Base-by-base conservation (phyloP, 2,113 vertebrate species). In the Scortum barcoo region DNA sequence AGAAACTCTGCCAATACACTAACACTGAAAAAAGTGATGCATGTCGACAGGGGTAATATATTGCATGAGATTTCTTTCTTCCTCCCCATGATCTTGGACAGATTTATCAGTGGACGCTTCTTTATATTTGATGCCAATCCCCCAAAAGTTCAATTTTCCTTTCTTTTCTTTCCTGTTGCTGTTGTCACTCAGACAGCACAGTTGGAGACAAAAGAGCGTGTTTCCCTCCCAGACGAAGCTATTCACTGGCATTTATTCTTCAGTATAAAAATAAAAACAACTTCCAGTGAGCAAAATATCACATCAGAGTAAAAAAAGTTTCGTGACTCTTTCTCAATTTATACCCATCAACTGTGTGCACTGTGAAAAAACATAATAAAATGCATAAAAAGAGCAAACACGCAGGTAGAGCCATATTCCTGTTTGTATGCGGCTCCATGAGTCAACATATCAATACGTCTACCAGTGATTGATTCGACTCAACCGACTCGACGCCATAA, bases 391-490 rank as follows among this genome's bases (percentile, higher is more conserved):
- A 19, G 30, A 30, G 36, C 14, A 20, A 54, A 19, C 17, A 4
- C 10, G 2, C 36, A n/a, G 28, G 42, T 56, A 24, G 19, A 38
- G 24, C 5, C 10, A 58, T 12, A 13, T 38, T 10, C 30, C 1
- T 22, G 50, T 61, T 13, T 57, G 51, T 57, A 19, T 72, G 60
- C 9, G 36, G 36, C 38, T 46, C 26, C 57, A 22, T 17, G 63
- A 86, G 50, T 78, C 58, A 24, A 56, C 22, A 16, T 33, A 65
- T 83, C 61, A 56, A 36, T 33, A 66, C 51, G 54, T 83, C 85
- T 74, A 65, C 83, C 67, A 42, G 70, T 20, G 68, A 81, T 46
- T 11, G 70, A 86, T 74, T 78, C 76, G 78, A 69, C 75, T 76
- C 69, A 65, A 78, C 42, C 13, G 56, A 60, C 28, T 60, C 36